These are phyloP conservation scores for Avahi laniger DNA, from an alignment of 2,797 vertebrate genomes.

Conservation along the genomic window DNA sequence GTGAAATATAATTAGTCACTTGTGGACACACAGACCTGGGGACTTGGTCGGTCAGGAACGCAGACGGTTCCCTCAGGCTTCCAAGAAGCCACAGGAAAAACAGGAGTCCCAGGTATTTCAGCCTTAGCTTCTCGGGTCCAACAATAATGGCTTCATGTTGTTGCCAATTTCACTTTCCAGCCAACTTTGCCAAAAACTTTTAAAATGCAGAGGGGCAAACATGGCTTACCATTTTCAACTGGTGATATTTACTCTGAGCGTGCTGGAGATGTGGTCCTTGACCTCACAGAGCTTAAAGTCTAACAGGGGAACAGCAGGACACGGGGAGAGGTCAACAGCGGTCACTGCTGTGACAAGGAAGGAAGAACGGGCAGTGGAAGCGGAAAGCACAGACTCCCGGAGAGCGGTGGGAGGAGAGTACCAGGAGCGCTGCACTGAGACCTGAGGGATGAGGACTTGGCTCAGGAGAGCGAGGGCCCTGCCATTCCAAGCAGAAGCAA, in stretches of 20 bases:
- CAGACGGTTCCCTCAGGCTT: not conserved
- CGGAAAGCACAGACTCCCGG: not conserved
- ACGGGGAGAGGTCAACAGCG: not conserved
- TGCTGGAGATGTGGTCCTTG: not conserved
- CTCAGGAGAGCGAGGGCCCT: not conserved
- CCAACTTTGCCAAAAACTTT: slow-evolving; percentile 29
- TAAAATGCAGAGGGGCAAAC: not conserved
- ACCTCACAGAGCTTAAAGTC: not conserved
- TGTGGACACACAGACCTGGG: slow-evolving; percentile 11
- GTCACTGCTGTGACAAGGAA: not conserved
- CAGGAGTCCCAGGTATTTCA: not conserved
- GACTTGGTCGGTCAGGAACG: not conserved
- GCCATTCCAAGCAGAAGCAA: not conserved
- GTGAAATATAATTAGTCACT: slow-evolving; percentile 45
- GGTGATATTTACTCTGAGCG: not conserved
- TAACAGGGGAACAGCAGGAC: not conserved
- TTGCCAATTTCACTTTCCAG: not conserved
- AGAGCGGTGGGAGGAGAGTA: rapidly evolving
- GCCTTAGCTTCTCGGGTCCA: not conserved
- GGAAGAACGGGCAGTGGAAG: not conserved
- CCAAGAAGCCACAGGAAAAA: not conserved
- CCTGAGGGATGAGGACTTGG: not conserved
- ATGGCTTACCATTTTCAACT: not conserved
- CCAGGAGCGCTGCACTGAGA: not conserved
- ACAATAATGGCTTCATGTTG: not conserved